Evolutionary conservation across 2,888 invertebrate genomes (phyloP), one percentile per base, ranked within the genome.

Genomic region (Calephelis perditalis): DNA sequence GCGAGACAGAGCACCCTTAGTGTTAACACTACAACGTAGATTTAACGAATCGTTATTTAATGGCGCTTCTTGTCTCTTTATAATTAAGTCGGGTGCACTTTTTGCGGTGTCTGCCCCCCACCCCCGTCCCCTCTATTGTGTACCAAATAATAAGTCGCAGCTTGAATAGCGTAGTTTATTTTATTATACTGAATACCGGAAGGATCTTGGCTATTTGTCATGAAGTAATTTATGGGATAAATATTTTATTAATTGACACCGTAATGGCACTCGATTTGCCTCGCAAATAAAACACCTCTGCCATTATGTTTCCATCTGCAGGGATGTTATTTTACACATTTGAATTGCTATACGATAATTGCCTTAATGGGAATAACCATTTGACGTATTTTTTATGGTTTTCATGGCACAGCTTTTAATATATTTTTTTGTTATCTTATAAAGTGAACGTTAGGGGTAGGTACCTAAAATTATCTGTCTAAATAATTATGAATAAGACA

Each of bases 11-110:
- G 65, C 68, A 78, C 70, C 68, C 74, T 77, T 79, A 80, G 84
- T 83, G 89, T 87, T 88, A 87, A 86, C 87, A 84, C 82, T 80
- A 79, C 80, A 83, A 86, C 86, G 86, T 88, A 84, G 88, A 89
- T 89, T 88, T 87, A 88, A 89, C 89, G 89, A 88, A 90, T 90
- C 85, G 88, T 78, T 89, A 87, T 90, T 90, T 90, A 82, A 90
- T 89, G 83, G 86, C 89, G 86, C 82, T 89, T 89, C 89, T 89
- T 90, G 90, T 90, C 89, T 89, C 89, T 88, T 89, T 88, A 90
- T 89, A 89, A 90, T 90, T 89, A 90, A 90, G 89, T 90, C 87
- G 84, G 87, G 88, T 86, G 88, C 88, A 88, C 84, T 89, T 89
- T 89, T 89, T 89, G 89, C 82, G 84, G 84, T 76, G 74, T 73